Percentiles rank a stretch among this genome's conserved stretches.
phyloP scores from a whole-genome alignment of 1,140 invertebrate genomes.

The Daktulosphaira vitifoliae region DNA sequence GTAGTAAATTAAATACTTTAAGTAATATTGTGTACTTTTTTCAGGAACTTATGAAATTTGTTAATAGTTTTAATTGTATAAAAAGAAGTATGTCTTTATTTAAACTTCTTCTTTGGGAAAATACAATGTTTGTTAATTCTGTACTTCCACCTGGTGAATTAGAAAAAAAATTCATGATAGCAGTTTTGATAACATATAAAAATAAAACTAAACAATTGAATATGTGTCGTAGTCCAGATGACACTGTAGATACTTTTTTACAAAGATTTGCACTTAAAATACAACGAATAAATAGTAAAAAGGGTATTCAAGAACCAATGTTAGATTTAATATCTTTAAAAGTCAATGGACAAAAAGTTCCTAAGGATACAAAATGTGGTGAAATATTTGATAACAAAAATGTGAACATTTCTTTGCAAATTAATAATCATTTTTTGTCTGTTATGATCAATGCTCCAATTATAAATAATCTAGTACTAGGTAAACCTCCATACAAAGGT shows the following conservation, averaged over 20 bases:
- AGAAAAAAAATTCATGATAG: not conserved
- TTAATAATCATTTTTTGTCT: not conserved
- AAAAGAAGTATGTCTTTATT: constrained; percentile 15
- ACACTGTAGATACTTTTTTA: not conserved
- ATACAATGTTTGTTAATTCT: constrained; percentile 2
- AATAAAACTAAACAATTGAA: not conserved
- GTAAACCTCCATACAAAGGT: not conserved
- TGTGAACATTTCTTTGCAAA: not conserved
- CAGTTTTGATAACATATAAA: not conserved
- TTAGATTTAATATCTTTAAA: not conserved
- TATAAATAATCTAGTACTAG: not conserved
- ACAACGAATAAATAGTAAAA: not conserved
- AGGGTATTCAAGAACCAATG: not conserved
- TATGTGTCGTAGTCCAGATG: not conserved
- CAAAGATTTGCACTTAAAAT: not conserved
- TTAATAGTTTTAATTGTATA: too few species aligned
- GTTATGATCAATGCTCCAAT: constrained; percentile 2
- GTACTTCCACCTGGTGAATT: not conserved
- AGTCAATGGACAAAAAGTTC: not conserved
- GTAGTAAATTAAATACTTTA: too few species aligned
- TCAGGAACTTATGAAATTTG: too few species aligned
- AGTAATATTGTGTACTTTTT: too few species aligned
- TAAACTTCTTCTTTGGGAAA: constrained; percentile 11
- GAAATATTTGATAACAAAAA: not conserved
- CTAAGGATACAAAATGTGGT: not conserved